Conservation (phyloP, 2,888 invertebrate genomes). For the Dolichomitus sp. region DNA sequence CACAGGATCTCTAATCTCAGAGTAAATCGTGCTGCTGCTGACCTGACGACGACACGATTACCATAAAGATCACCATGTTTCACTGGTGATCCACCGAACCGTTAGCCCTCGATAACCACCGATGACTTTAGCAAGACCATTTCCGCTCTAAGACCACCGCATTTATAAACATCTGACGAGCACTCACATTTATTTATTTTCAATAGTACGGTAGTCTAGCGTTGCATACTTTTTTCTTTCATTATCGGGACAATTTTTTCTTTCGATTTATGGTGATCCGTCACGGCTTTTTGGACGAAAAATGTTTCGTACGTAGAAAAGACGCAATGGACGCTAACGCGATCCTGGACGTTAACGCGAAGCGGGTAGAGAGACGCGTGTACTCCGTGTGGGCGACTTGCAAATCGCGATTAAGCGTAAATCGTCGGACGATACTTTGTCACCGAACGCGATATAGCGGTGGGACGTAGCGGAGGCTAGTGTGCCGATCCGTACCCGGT, state of each 20-base stretch:
- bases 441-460: constrained; percentile 62
- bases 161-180: background rate
- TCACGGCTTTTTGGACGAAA: background rate
- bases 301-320: background rate
- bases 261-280: background rate
- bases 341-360: constrained; percentile 17
- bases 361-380: constrained; percentile 31
- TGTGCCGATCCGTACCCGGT: constrained; percentile 53
- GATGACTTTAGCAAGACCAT: background rate
- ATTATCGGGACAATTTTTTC: constrained; percentile 21
- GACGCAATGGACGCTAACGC: background rate
- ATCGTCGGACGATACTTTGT: constrained; percentile 71
- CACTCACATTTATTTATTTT: background rate
- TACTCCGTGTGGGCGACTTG: constrained; percentile 67
- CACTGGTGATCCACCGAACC: constrained; percentile 52
- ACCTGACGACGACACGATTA: constrained; percentile 63
- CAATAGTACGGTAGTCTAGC: background rate
- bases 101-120: constrained; percentile 14
- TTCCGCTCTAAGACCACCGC: background rate
- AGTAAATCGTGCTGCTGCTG: constrained; percentile 46
- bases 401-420: constrained; percentile 72
- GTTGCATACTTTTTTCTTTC: constrained; percentile 5
- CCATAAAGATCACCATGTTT: constrained; percentile 63
- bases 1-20: constrained; percentile 64
- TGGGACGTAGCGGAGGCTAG: background rate